Conservation (phyloP, 2,888 invertebrate species). For the Sarcophaga variegata region DNA sequence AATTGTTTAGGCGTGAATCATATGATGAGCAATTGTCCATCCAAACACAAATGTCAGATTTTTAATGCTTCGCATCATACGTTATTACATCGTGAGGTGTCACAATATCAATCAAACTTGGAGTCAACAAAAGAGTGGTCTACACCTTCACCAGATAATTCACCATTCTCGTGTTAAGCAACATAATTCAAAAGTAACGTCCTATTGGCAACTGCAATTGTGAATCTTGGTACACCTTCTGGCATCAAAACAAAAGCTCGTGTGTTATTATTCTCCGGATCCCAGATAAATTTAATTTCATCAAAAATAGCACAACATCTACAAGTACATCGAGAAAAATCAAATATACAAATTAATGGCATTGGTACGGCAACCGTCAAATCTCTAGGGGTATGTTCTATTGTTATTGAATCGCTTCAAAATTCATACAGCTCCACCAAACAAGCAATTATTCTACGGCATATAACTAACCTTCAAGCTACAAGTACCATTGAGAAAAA, state of each 20-base stretch:
- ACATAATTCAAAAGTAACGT: constrained; percentile 9
- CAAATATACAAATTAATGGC: constrained; percentile 19
- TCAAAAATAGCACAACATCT: constrained; percentile 28
- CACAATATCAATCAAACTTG: background rate
- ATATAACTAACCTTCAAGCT: background rate
- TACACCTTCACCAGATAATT: background rate
- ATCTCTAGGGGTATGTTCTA: background rate
- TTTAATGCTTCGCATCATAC: too few relatives aligned
- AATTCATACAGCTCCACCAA: background rate
- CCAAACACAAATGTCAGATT: background rate
- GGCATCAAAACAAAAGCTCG: constrained; percentile 23
- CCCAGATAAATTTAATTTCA: constrained; percentile 45
- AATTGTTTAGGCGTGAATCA: background rate
- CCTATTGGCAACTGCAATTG: constrained; percentile 15
- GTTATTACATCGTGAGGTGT: too few relatives aligned
- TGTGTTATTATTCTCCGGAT: constrained; percentile 44
- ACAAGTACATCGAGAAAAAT: background rate
- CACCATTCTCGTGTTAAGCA: background rate
- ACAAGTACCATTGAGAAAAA: constrained; percentile 24
- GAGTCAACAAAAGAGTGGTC: background rate
- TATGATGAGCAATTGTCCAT: background rate
- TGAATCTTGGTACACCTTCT: background rate
- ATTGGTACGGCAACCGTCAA: constrained; percentile 1
- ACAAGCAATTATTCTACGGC: constrained; percentile 1
- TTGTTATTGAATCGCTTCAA: background rate